Evolutionary conservation across 2,888 invertebrate species (phyloP).

Genomic region (Sarcophaga subvicina): DNA sequence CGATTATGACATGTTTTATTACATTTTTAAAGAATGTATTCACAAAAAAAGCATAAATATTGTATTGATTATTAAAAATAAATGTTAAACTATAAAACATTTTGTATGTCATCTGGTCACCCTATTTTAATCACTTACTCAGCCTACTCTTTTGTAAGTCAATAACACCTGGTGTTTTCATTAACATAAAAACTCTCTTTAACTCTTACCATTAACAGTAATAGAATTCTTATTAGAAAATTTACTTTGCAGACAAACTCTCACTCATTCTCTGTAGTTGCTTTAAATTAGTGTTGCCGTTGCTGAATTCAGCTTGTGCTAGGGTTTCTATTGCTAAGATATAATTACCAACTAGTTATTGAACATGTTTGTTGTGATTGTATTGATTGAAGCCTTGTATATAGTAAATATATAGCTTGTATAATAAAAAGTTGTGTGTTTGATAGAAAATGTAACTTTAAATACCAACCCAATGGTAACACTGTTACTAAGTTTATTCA

Average conservation of each 20-base stretch:
- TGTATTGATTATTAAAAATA: background rate
- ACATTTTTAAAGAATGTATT: background rate
- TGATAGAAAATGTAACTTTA: background rate
- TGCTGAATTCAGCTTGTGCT: background rate
- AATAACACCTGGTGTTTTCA: conserved; percentile 35
- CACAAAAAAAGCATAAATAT: background rate
- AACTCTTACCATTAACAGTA: background rate
- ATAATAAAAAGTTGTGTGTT: no score
- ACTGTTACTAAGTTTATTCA: conserved; percentile 46
- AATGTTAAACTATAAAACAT: background rate
- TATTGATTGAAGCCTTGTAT: no score
- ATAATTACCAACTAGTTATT: no score
- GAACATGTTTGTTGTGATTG: no score
- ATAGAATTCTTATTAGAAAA: conserved; percentile 47
- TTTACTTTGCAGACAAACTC: background rate
- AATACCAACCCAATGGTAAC: background rate
- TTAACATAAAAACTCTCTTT: conserved; percentile 40
- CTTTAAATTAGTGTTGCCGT: background rate
- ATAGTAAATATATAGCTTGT: no score
- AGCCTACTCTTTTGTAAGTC: background rate
- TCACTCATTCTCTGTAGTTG: background rate
- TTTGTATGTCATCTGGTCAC: background rate
- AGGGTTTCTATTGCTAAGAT: no score
- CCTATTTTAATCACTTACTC: conserved; percentile 8
- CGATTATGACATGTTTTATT: conserved; percentile 36